phyloP scores from a whole-genome alignment of 2,113 vertebrate species.

The Oncorhynchus keta region DNA sequence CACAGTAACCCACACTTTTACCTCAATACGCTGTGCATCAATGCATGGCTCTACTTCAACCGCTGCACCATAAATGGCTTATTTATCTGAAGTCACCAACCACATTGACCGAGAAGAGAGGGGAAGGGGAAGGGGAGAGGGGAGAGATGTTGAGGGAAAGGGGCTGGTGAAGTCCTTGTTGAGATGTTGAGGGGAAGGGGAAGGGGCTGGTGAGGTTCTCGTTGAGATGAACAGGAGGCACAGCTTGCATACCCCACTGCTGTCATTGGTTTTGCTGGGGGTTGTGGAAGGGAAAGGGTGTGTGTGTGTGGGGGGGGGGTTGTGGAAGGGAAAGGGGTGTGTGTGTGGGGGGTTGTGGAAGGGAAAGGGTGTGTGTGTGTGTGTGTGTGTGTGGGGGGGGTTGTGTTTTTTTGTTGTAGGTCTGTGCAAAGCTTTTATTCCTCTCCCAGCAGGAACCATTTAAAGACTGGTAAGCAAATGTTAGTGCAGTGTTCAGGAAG shows the following conservation, averaged over 20 bases:
- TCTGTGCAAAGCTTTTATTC: slow-evolving; percentile 5
- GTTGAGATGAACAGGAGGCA: too few species aligned
- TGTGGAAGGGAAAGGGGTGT: too few species aligned
- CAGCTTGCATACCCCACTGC: not conserved
- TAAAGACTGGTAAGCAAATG: slow-evolving; percentile 56
- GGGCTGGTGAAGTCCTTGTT: too few species aligned
- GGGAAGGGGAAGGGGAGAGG: not conserved
- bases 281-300: not conserved
- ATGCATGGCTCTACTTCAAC: slow-evolving; percentile 11
- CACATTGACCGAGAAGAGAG: slow-evolving; percentile 8
- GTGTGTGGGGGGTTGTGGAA: not conserved
- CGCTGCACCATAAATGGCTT: slow-evolving; percentile 24
- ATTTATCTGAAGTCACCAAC: slow-evolving; percentile 11
- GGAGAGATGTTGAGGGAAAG: too few species aligned
- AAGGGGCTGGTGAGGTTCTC: too few species aligned
- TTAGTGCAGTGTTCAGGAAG: slow-evolving; percentile 9
- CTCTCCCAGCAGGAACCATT: slow-evolving; percentile 52
- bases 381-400: not conserved
- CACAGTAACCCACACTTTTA: not conserved
- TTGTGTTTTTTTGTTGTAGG: not conserved
- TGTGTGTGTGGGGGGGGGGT: not conserved
- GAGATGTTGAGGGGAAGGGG: too few species aligned
- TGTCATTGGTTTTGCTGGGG: not conserved
- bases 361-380: not conserved
- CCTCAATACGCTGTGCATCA: not conserved